Percentiles rank a stretch among this genome's conserved stretches.
Evolutionary conservation across 2,113 vertebrate genomes (phyloP).

Genomic region (Cercocebus atys): DNA sequence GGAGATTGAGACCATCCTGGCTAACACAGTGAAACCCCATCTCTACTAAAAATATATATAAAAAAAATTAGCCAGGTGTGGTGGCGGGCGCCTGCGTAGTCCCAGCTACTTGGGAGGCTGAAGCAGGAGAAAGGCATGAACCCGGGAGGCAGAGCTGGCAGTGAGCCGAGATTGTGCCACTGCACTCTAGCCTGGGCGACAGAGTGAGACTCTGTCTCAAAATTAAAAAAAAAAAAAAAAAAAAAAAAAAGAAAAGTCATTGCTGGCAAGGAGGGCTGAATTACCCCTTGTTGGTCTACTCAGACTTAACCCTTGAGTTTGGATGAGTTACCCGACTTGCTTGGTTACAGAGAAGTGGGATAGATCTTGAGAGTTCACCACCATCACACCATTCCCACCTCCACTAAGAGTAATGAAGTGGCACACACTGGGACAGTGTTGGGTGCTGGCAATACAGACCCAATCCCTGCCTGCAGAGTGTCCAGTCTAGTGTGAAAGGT

Average conservation of each 20-base stretch:
- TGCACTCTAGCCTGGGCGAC: too few relatives aligned
- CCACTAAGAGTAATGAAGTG: not conserved
- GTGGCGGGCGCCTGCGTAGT: too few relatives aligned
- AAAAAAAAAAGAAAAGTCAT: not conserved
- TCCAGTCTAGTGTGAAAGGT: not conserved
- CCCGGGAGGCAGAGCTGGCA: too few relatives aligned
- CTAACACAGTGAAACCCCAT: too few relatives aligned
- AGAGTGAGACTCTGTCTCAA: too few relatives aligned
- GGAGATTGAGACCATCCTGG: too few relatives aligned
- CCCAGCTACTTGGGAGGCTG: too few relatives aligned
- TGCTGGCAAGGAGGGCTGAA: not conserved
- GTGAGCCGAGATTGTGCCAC: too few relatives aligned
- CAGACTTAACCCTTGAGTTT: not conserved
- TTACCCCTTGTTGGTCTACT: not conserved
- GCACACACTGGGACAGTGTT: rapidly evolving
- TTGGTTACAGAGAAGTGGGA: not conserved
- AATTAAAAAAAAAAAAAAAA: too few relatives aligned
- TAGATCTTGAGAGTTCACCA: not conserved
- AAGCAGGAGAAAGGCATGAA: too few relatives aligned
- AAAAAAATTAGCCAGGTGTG: too few relatives aligned
- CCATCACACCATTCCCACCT: not conserved
- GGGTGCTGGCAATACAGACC: not conserved
- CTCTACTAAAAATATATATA: too few relatives aligned
- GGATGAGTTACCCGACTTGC: rapidly evolving
- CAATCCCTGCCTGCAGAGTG: not conserved